These are phyloP conservation scores for Hystrix cristata DNA, from an alignment of 2,113 vertebrate genomes.

Conservation along the genomic window DNA sequence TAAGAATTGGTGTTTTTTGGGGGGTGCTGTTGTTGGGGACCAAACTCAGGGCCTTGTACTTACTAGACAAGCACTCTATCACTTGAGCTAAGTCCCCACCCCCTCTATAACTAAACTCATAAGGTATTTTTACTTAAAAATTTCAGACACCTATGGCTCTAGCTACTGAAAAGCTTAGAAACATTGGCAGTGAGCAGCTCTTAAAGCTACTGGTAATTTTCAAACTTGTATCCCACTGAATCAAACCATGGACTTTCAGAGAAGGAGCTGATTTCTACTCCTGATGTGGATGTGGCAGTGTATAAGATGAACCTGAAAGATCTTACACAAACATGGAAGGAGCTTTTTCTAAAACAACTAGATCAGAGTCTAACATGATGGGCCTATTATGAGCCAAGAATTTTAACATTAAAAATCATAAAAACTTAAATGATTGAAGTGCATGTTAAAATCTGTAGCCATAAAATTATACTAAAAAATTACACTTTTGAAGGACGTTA, in stretches of 20 bases:
- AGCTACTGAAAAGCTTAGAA: not conserved
- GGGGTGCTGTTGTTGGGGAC: no score
- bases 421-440: not conserved
- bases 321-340: not conserved
- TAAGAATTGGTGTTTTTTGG: not conserved
- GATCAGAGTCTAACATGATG: not conserved
- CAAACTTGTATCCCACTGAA: not conserved
- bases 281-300: not conserved
- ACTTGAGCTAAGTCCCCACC: no score
- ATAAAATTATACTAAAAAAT: not conserved
- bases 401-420: not conserved
- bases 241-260: not conserved
- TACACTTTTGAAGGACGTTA: not conserved
- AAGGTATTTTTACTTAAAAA: not conserved
- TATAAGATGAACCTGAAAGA: not conserved
- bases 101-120: not conserved
- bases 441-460: not conserved
- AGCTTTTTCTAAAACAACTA: not conserved
- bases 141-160: not conserved
- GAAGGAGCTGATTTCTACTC: not conserved
- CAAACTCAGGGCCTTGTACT: no score
- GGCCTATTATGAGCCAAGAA: not conserved
- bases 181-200: not conserved
- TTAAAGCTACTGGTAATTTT: not conserved
- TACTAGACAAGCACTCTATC: no score